These are phyloP conservation scores for Drosophila sp. DNA, from an alignment of 1,140 invertebrate genomes.

Conservation along the genomic window DNA sequence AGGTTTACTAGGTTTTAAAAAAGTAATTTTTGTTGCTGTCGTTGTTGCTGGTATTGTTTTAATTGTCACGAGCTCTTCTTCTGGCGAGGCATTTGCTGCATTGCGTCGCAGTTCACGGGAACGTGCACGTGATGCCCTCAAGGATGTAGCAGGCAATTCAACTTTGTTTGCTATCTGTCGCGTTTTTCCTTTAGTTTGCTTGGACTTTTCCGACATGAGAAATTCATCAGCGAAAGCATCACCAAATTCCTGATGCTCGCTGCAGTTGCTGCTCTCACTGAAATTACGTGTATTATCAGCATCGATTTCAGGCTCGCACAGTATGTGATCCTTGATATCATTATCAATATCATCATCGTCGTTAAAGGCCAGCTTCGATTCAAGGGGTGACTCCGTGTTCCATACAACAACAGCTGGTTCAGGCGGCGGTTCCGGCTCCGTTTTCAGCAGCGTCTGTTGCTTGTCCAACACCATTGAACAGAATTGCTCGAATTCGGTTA, in stretches of 20 bases:
- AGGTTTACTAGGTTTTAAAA: neutral
- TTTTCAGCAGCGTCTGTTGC: conserved; percentile 60
- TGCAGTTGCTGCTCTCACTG: neutral
- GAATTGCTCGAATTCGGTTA: conserved; percentile 61
- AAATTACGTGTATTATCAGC: conserved; percentile 1
- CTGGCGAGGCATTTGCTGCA: neutral
- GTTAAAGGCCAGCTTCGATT: conserved; percentile 51
- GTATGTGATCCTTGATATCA: conserved; percentile 69
- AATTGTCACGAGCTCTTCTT: neutral
- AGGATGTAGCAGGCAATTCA: neutral
- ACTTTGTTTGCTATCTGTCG: neutral
- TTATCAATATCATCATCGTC: conserved; percentile 47
- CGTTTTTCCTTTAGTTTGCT: conserved; percentile 17
- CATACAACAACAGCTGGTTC: conserved; percentile 66
- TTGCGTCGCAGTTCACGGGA: conserved; percentile 53
- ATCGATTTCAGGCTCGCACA: conserved; percentile 73
- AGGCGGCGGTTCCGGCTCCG: conserved; percentile 55
- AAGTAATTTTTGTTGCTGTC: neutral
- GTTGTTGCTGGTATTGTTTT: neutral
- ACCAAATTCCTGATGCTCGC: neutral
- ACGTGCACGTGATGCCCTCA: conserved; percentile 53
- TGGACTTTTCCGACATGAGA: neutral
- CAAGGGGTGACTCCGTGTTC: conserved; percentile 63
- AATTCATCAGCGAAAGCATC: conserved; percentile 21
- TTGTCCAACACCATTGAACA: conserved; percentile 66